Base-by-base conservation (phyloP, 2,113 vertebrate species). In the Anolis carolinensis region DNA sequence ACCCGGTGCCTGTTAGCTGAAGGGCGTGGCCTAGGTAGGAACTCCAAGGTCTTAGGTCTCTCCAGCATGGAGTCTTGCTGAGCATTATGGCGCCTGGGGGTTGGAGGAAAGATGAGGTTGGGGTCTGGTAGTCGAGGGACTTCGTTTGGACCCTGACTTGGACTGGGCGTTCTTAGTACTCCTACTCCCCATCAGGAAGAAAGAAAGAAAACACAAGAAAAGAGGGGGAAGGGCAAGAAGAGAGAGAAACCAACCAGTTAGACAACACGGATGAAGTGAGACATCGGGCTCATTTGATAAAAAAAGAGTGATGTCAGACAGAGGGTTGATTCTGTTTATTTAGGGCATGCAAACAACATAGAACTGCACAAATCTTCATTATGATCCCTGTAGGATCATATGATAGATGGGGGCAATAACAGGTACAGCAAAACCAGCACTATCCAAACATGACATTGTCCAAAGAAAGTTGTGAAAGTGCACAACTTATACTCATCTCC, bases 21-120 rank as follows among this genome's bases (percentile, higher is more conserved):
- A 48, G 98, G 98, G 48, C 98, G 98, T 11, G 98, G 98, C 72
- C 98, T 96, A 27, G 97, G 97, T 78, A 98, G 94, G 90, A 99
- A 98, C 94, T 99, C 98, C 90, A 99, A 78, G 3, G 98, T 99
- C 95, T 99, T 99, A 86, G 98, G 98, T 82, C 98, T 98, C 94
- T 99, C 98, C 27, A 98, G 96, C 36, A 96, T 92, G 50, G 96
- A 92, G 90, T 97, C 97, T 87, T 96, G 95, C 89, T 97, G 96
- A 80, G 95, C 90, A 90, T 94, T 97, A 95, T 97, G 97, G 50
- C 98, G 98, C 52, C 98, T 97, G 0, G 98, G 98, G 21, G 98
- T 98, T 9, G 98, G 98, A 81, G 98, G 98, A 67, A 98, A 99
- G 87, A 99, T 96, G 79, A 98, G 79, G 77, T 98, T 98, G 77